Base-by-base conservation (phyloP, 2,797 vertebrate genomes). In the Danio albolineatus region DNA sequence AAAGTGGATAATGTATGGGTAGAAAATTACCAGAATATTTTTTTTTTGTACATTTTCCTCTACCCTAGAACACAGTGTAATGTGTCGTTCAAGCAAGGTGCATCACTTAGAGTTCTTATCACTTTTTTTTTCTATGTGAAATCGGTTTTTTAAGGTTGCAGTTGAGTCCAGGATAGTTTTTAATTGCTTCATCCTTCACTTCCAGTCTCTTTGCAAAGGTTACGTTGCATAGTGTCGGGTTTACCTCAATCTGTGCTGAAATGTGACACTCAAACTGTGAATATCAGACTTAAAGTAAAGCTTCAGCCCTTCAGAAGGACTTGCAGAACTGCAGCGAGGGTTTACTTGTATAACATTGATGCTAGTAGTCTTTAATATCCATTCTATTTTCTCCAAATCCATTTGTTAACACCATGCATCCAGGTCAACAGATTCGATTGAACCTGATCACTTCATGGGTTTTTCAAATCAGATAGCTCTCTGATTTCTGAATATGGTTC, bases 21-120 rank as follows among this genome's bases (percentile, higher is more conserved):
- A 16, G 10, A 44, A 44, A 44, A 44, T 44, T 13, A 19, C 62
- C 62, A 65, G 10, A 13, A 2, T 28, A 2, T 28, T 51, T 12
- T n/a, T 49, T 39, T 69, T n/a, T n/a, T 4, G 12, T 16, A 70
- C n/a, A 54, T 70, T 70, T 70, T 5, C 8, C n/a, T 61, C 36
- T 38, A 4, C 28, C 14, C 14, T 39, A 13, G 39, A 69, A 38
- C 65, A 36, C 8, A 10, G 16, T 12, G 28, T 10, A 51, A 14
- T 38, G 8, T 1, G 1, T 51, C 38, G 51, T 51, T 69, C 8
- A 69, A 48, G 1, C 28, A 28, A 28, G 28, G 28, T 28, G 3
- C 28, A 28, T 28, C 28, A 28, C 28, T 28, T 28, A 1, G 28
- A 28, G 28, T 28, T 28, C 28, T 28, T 28, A 28, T 28, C 28